A percentile compares a stretch with the other conserved stretches of the same genome.
phyloP scores from a whole-genome alignment of 1,140 invertebrate species.

The Habropoda laboriosa region DNA sequence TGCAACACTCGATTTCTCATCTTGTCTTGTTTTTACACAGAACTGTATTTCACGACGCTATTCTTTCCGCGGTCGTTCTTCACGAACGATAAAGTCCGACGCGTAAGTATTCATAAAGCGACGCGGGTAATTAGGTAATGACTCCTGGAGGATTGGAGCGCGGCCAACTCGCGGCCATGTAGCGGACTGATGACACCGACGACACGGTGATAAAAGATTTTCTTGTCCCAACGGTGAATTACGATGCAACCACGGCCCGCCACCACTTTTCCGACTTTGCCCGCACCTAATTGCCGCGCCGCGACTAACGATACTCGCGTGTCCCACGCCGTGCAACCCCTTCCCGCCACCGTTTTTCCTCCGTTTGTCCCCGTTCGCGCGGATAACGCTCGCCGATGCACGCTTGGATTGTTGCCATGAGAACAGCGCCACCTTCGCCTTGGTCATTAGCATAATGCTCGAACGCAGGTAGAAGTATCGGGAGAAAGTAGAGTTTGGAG shows the following conservation, averaged over 20 bases:
- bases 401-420: slow-evolving; percentile 25
- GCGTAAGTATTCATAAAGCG: slow-evolving; percentile 60
- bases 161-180: slow-evolving; percentile 46
- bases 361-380: slow-evolving; percentile 3
- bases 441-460: background rate
- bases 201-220: slow-evolving; percentile 64
- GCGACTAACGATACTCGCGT: slow-evolving; percentile 30
- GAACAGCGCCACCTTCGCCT: background rate
- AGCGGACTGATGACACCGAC: slow-evolving; percentile 46
- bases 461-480: background rate
- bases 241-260: slow-evolving; percentile 10
- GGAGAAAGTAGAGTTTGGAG: background rate
- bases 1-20: no score
- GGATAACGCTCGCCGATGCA: background rate
- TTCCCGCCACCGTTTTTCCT: background rate
- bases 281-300: slow-evolving; percentile 33
- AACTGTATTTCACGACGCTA: no score
- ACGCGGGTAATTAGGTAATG: slow-evolving; percentile 64
- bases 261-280: slow-evolving; percentile 1
- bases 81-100: slow-evolving; percentile 52
- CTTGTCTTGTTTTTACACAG: no score
- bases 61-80: no score
- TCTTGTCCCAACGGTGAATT: slow-evolving; percentile 50
- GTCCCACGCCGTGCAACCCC: background rate
- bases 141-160: slow-evolving; percentile 58